Evolutionary conservation across 2,797 vertebrate species (phyloP), one percentile per base, ranked within the genome.

Genomic region (Gymnothorax reevesii): DNA sequence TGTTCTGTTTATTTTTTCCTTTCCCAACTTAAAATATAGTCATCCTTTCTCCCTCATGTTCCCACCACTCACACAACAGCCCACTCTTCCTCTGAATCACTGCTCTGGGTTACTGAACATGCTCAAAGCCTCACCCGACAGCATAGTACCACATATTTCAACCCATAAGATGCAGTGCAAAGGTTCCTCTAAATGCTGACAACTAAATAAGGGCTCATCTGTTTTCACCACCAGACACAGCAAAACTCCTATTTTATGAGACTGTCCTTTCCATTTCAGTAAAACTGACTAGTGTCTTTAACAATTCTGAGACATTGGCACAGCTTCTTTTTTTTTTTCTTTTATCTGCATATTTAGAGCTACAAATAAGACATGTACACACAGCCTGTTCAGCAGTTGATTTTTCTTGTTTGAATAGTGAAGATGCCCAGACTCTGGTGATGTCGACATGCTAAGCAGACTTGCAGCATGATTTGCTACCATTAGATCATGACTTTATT

Each of bases 61-160:
- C 52, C 77, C 2, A 13, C 12, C 20, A 0, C 9, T 25, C 57
- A 15, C 55, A 3, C 6, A 20, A 7, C 12, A 0, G 1, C 6
- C 80, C 54, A 2, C n/a, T 54, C 75, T 79, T 79, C 75, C 69
- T 73, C 69, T 27, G n/a, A 73, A 73, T 73, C 62, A 66, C 62
- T n/a, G 1, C 27, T 13, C 12, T 8, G 75, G 20, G 22, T 7
- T 52, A 10, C 49, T 54, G 71, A 15, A 17, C 33, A 20, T 49
- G 71, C 13, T 42, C 71, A 75, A 15, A 27, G 13, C 20, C 33
- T 17, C 27, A 49, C 71, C 71, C 20, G 8, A 49, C 13, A 42
- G 10, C 42, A 75, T 6, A 5, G 12, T 15, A 13, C 25, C 9
- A 27, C 9, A 15, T 49, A 75, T 33, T 75, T 42, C 13, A 17